These are phyloP conservation scores for Phaethon lepturus DNA, from an alignment of 2,113 vertebrate genomes.

Conservation along the genomic window DNA sequence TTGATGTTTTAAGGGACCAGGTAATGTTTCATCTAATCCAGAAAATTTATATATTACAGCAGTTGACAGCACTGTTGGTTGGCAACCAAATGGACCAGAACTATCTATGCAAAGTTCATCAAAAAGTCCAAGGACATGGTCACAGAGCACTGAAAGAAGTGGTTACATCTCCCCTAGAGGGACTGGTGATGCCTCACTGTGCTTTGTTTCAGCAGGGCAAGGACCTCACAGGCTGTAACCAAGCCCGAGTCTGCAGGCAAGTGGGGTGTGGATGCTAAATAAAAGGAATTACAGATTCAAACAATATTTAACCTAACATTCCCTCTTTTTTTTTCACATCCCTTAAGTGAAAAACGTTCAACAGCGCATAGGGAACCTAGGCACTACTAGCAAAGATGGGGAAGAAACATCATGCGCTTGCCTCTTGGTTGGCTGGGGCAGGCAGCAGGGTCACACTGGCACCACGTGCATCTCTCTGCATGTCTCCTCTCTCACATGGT, in stretches of 20 bases:
- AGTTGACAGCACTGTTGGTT: background rate
- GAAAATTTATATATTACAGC: background rate
- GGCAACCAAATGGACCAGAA: background rate
- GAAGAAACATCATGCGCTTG: background rate
- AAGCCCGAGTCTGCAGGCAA: background rate
- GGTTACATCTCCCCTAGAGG: background rate
- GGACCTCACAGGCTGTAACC: background rate
- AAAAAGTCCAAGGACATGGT: background rate
- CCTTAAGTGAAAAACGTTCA: background rate
- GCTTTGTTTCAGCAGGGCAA: background rate
- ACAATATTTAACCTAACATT: background rate
- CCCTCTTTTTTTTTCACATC: background rate
- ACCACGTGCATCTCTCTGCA: background rate
- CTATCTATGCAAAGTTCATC: background rate
- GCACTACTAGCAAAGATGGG: background rate
- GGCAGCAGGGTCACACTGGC: background rate
- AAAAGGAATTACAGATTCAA: background rate
- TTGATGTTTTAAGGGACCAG: background rate
- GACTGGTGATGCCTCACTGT: background rate
- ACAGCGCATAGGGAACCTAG: rapidly evolving
- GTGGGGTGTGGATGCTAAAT: background rate
- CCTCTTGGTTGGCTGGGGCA: background rate
- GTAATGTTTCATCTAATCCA: background rate
- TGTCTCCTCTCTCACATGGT: background rate
- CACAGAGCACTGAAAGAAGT: background rate